A percentile compares a stretch with the other conserved stretches of the same genome.
phyloP scores from a whole-genome alignment of 2,888 invertebrate species.

The Aporophyla lueneburgensis region DNA sequence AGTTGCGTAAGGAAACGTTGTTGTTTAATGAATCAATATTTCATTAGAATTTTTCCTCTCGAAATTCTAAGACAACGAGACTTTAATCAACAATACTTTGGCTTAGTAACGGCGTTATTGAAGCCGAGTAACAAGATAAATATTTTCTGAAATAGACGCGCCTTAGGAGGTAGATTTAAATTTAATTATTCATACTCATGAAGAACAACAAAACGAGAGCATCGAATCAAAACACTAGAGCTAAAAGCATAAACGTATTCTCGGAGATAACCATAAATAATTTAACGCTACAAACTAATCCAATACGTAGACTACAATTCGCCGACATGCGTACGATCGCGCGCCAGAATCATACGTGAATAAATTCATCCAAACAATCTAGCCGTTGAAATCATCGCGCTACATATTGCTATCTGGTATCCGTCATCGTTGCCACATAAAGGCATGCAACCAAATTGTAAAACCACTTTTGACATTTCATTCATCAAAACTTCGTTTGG shows the following conservation, averaged over 20 bases:
- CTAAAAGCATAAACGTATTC: conserved; percentile 60
- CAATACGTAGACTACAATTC: conserved; percentile 55
- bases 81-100: conserved; percentile 33
- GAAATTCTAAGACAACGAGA: conserved; percentile 42
- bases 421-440: conserved; percentile 63
- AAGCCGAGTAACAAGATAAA: conserved; percentile 12
- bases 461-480: conserved; percentile 71
- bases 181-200: conserved; percentile 58
- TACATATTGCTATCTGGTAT: conserved; percentile 67
- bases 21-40: conserved; percentile 44
- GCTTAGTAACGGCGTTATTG: conserved; percentile 25
- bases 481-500: conserved; percentile 72
- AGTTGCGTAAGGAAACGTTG: conserved; percentile 44
- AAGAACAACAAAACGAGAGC: conserved; percentile 48
- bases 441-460: conserved; percentile 64
- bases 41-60: conserved; percentile 44
- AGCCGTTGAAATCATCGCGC: conserved; percentile 58
- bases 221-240: conserved; percentile 49
- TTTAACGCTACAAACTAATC: conserved; percentile 63
- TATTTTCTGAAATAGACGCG: conserved; percentile 22
- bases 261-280: conserved; percentile 69
- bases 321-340: conserved; percentile 31
- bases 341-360: conserved; percentile 51
- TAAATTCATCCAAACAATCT: conserved; percentile 43
- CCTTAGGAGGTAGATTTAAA: conserved; percentile 28